Evolutionary conservation across 2,888 invertebrate species (phyloP), one percentile per base, ranked within the genome.

Genomic region (Junonia oenone): DNA sequence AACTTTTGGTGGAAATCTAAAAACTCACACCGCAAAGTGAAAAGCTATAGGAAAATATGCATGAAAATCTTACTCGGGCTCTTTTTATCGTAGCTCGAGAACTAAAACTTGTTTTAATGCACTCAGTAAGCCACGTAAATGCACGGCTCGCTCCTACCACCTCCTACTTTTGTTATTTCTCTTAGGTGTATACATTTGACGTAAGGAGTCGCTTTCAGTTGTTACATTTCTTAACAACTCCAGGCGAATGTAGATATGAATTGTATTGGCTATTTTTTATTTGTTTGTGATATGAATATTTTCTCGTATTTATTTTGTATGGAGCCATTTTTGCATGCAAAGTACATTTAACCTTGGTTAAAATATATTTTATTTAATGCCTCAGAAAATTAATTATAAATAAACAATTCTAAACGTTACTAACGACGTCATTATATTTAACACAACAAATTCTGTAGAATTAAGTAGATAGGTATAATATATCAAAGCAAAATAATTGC

Each of bases 1-100:
- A 82, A 83, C 71, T 82, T 84, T 74, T 63, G 68, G 61, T 71
- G 72, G 69, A 73, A 9, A 75, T 69, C 72, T 71, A 75, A 79
- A 82, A 81, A 78, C 74, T 73, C 70, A 63, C 65, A 63, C 58
- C 47, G 73, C 68, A 67, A 62, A 64, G 64, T 62, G 68, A 65
- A 67, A 74, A 75, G 72, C 66, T 68, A 70, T 60, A 58, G 61
- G 67, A 63, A 72, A 72, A 75, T 74, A 74, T 74, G 74, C 62
- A 51, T 61, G 43, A 45, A 56, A 51, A 56, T 38, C 40, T 48
- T 51, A 53, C 43, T 52, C 45, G 40, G 29, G 46, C 50, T 50
- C 49, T 56, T 59, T 56, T 61, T 59, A 58, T 53, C 37, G 55
- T 53, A 51, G 55, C 52, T 56, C 50, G 43, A 43, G 50, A 58